phyloP scores from a whole-genome alignment of 2,888 invertebrate species.

The Chymomyza fuscimana region DNA sequence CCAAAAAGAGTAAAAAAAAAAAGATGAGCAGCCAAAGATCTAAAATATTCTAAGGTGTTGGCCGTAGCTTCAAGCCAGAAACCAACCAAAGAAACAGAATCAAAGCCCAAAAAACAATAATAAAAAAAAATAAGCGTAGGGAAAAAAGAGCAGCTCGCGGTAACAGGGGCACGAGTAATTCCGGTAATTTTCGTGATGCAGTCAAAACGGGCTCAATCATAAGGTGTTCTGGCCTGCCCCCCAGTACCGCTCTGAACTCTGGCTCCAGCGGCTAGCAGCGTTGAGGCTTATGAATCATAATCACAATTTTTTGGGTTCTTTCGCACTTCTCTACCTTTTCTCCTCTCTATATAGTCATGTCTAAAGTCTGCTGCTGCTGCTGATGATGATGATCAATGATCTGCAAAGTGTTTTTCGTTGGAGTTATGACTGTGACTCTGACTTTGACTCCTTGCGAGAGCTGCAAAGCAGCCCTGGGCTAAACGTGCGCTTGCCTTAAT shows the following conservation, averaged over 20 bases:
- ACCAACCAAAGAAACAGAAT: constrained; percentile 8
- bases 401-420: constrained; percentile 70
- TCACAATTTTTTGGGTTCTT: constrained; percentile 35
- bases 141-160: constrained; percentile 18
- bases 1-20: constrained; percentile 38
- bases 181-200: constrained; percentile 64
- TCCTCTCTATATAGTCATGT: neutral
- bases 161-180: constrained; percentile 57
- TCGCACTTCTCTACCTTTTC: neutral
- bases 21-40: constrained; percentile 34
- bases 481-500: constrained; percentile 72
- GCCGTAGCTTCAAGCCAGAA: constrained; percentile 50
- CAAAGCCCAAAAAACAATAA: constrained; percentile 20
- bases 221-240: constrained; percentile 2
- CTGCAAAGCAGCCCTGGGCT: constrained; percentile 42
- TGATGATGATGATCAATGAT: constrained; percentile 76
- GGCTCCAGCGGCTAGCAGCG: constrained; percentile 8
- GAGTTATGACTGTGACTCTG: constrained; percentile 45
- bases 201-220: constrained; percentile 24
- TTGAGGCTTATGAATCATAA: constrained; percentile 69
- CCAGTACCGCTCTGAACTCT: neutral
- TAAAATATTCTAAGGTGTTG: constrained; percentile 60
- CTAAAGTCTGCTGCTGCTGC: neutral
- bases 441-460: constrained; percentile 16
- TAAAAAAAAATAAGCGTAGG: constrained; percentile 19